Evolutionary conservation across 2,113 vertebrate species (phyloP), one percentile per base, ranked within the genome.

Genomic region (Psettodes erumei): DNA sequence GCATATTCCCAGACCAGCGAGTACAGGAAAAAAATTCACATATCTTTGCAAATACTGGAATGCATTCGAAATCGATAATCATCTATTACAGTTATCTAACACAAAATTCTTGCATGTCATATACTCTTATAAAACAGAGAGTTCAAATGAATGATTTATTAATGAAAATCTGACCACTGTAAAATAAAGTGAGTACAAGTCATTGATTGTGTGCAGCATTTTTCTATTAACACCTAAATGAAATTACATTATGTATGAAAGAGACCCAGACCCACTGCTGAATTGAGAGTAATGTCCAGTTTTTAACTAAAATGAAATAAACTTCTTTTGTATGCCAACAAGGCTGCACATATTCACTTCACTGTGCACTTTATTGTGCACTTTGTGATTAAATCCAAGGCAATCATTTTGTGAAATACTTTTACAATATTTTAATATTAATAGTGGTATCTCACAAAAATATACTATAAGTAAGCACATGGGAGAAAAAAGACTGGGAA

Each of bases 1-100:
- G 71, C 19, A 1, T 45, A 64, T 42, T 71, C 72, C 73, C 55
- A 78, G 59, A 75, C 51, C 54, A 71, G 67, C 13, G 11, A 21
- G 40, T 18, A 27, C 7, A 18, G 55, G n/a, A n/a, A 68, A 63
- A 19, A 80, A 68, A 60, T 54, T 9, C 25, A 68, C 35, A 28
- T 25, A 56, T 54, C 9, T 32, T 32, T 28, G 23, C 32, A 23
- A n/a, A 62, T 10, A 30, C 25, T 33, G 35, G 11, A 64, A 30
- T 47, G 51, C 35, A 30, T 55, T 60, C 7, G 19, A 21, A 38
- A 53, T 27, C 4, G 56, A 27, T 4, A 8, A 43, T 64, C 12
- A 19, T 16, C 27, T 15, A 8, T 25, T 30, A 45, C 42, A 47
- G 45, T 21, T 1, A 23, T 47, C n/a, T 43, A n/a, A n/a, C 35